These are phyloP conservation scores for Arrhopalites spinosus DNA, from an alignment of 2,888 invertebrate species.

Conservation along the genomic window DNA sequence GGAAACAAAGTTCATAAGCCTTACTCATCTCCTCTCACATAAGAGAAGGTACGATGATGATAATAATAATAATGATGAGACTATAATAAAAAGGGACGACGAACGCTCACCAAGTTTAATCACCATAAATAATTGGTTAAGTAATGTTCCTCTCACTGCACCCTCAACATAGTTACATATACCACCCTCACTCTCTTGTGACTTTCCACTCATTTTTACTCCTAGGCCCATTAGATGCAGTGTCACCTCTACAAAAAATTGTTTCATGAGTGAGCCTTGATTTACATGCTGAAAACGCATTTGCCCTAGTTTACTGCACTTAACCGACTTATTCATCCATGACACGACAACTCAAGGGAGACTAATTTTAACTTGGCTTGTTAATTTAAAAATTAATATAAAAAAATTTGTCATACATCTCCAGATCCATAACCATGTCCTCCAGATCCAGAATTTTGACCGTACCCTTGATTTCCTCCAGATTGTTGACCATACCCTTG, in stretches of 20 bases:
- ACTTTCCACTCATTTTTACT: too few species aligned
- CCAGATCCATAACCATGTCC: constrained; percentile 35
- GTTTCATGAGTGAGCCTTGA: constrained; percentile 7
- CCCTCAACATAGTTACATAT: too few species aligned
- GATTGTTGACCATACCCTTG: constrained; percentile 16
- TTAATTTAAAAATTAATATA: too few species aligned
- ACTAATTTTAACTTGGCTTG: too few species aligned
- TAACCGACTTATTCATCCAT: background rate
- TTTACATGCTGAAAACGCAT: constrained; percentile 22
- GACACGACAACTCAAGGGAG: background rate
- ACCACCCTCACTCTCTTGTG: too few species aligned
- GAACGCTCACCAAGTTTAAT: constrained; percentile 18
- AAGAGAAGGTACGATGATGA: background rate
- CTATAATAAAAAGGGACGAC: background rate
- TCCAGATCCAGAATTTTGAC: constrained; percentile 14
- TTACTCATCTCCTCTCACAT: background rate
- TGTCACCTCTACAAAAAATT: background rate
- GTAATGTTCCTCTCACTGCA: constrained; percentile 12
- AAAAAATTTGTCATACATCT: too few species aligned
- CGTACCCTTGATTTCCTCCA: constrained; percentile 21
- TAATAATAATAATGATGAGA: background rate
- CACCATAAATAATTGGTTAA: constrained; percentile 35
- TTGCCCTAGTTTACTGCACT: constrained; percentile 5
- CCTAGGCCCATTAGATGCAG: too few species aligned
- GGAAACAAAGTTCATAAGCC: constrained; percentile 8